These are phyloP conservation scores for Xiphorhynchus elegans DNA, from an alignment of 2,113 vertebrate species.

Conservation along the genomic window DNA sequence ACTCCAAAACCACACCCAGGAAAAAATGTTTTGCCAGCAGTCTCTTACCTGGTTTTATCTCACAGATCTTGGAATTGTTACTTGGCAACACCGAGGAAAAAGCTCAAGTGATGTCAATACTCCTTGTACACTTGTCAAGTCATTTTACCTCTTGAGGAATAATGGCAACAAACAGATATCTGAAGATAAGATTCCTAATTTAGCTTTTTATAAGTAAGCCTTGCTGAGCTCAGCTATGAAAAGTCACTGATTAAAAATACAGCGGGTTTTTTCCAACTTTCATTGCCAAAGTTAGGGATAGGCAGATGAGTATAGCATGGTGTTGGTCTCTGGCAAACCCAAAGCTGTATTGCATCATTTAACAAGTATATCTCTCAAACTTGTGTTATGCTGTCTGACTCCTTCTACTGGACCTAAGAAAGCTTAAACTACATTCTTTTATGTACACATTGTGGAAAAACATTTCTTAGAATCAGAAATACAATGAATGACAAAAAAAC, in stretches of 20 bases:
- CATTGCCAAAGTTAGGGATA: background rate
- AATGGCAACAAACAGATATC: background rate
- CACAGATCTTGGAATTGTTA: background rate
- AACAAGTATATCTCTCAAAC: background rate
- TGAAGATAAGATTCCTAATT: background rate
- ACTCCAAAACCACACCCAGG: background rate
- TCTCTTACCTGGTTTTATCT: background rate
- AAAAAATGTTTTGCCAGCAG: background rate
- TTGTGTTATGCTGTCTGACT: background rate
- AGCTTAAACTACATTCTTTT: background rate
- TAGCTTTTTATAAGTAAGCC: background rate
- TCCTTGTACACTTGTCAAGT: background rate
- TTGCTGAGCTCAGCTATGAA: background rate
- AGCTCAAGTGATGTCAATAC: background rate
- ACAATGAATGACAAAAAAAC: background rate
- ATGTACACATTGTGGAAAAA: background rate
- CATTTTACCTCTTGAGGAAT: background rate
- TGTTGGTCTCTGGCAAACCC: background rate
- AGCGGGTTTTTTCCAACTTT: background rate
- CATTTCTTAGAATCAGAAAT: background rate
- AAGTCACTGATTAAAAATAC: background rate
- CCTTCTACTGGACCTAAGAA: background rate
- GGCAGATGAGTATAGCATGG: background rate
- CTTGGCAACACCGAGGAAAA: background rate
- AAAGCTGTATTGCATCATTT: background rate